Evolutionary conservation across 1,140 invertebrate species (phyloP).

Genomic region (Zaprionus nigranus): DNA sequence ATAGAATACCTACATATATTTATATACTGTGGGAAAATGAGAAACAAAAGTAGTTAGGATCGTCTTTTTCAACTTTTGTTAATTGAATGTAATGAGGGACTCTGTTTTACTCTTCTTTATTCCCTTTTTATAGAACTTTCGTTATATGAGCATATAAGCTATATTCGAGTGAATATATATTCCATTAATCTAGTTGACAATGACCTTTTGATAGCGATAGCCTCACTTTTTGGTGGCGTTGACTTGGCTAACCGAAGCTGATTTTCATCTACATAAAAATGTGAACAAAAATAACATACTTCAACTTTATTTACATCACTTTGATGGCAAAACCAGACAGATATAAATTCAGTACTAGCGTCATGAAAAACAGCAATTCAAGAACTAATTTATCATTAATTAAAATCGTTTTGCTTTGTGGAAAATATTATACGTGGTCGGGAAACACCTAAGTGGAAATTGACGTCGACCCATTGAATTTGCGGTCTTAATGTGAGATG

Average conservation of each 20-base stretch:
- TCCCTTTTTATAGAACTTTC: not conserved
- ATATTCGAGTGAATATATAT: not conserved
- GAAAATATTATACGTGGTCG: constrained; percentile 5
- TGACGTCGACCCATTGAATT: not conserved
- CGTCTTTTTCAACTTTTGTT: not conserved
- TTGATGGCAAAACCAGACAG: not conserved
- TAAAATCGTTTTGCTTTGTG: not conserved
- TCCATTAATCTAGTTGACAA: constrained; percentile 9
- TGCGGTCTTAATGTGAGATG: not conserved
- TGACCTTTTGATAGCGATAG: constrained; percentile 5
- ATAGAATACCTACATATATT: not conserved
- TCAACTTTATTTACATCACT: not conserved
- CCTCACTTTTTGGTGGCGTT: not conserved
- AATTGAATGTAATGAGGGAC: not conserved
- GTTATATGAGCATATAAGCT: not conserved
- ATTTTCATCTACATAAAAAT: not conserved
- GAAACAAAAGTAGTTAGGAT: not conserved
- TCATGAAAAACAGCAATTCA: not conserved
- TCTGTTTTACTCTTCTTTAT: not conserved
- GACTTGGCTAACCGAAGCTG: not conserved
- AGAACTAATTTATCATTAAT: constrained; percentile 33
- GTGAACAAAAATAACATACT: not conserved
- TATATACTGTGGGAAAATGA: not conserved
- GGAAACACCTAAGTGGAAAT: constrained; percentile 20
- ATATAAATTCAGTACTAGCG: not conserved